Conservation (phyloP, 2,888 invertebrate species). For the Sesia apiformis region DNA sequence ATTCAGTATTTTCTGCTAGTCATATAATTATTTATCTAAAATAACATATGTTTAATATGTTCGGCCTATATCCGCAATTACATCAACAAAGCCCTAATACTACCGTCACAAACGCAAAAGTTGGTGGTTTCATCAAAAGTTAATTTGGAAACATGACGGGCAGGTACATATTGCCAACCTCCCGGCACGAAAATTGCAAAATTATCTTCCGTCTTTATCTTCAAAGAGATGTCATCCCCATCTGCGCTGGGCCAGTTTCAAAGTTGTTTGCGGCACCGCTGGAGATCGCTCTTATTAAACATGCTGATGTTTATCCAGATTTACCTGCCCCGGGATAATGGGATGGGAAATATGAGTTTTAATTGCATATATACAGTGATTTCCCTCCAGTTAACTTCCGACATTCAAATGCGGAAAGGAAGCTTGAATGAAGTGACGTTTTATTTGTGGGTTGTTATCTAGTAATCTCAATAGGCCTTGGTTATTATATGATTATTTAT, state of each 20-base stretch:
- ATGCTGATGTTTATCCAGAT: conserved; percentile 49
- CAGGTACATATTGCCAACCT: conserved; percentile 53
- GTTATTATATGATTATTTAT: too few species aligned
- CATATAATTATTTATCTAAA: too few species aligned
- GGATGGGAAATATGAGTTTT: conserved; percentile 33
- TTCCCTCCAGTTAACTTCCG: too few species aligned
- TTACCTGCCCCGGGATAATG: conserved; percentile 38
- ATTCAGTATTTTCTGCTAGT: too few species aligned
- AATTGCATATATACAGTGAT: conserved; percentile 18
- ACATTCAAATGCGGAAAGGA: too few species aligned
- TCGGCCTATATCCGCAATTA: too few species aligned
- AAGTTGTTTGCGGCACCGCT: conserved; percentile 59
- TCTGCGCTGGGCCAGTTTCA: conserved; percentile 59
- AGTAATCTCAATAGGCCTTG: too few species aligned
- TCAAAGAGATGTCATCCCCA: conserved; percentile 72
- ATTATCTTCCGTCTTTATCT: conserved; percentile 71
- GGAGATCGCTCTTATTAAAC: conserved; percentile 52
- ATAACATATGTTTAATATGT: too few species aligned
- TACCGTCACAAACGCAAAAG: conserved; percentile 29
- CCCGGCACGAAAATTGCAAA: conserved; percentile 65
- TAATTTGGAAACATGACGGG: conserved; percentile 59
- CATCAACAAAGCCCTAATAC: too few species aligned
- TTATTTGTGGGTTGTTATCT: too few species aligned
- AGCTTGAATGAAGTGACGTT: too few species aligned
- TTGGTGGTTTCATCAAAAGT: conserved; percentile 52